Base-by-base conservation (phyloP, 1,140 invertebrate genomes). In the Pachypsylla venusta region DNA sequence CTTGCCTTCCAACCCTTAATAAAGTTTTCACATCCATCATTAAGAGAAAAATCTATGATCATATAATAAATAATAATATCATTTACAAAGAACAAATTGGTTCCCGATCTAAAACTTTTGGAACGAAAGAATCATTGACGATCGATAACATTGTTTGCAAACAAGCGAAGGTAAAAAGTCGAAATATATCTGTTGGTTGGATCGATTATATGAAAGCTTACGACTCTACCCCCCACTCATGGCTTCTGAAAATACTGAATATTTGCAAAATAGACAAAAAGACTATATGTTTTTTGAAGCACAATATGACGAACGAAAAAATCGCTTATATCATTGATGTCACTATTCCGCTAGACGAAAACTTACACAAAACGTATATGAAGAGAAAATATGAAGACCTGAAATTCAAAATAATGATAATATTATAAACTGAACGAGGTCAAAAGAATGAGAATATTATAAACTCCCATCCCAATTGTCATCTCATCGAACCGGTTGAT, bases 121-220 rank as follows among this genome's bases (percentile, higher is more conserved):
- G 42, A 7, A 48, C 4, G 4, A 48, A 48, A 48, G 42, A 48
- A 48, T 22, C 4, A 19, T 5, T 48, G 4, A n/a, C n/a, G 3
- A 48, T 48, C 22, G 42, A 48, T 48, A 19, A n/a, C 4, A 5
- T 48, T 48, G 16, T 48, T 19, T 4, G 7, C 5, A 48, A 48
- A 3, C 42, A 48, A n/a, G 42, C 42, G 7, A 4, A n/a, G 22
- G 22, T 5, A 7, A 48, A 48, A 5, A 10, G 4, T 12, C 42
- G 53, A 56, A 57, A 62, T 28, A 26, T 66, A 14, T 53, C 40
- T 20, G 55, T 39, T 28, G 40, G 53, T 0, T 65, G 58, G 12
- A 63, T 66, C 20, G 63, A 65, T 26, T 65, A 66, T 53, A 25
- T 59, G 22, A 65, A 66, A 53, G 60, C 63, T 5, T 65, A 61